A percentile compares a stretch with the other conserved stretches of the same genome.
Conservation (phyloP, 1,140 invertebrate species). For the Musca vetustissima region DNA sequence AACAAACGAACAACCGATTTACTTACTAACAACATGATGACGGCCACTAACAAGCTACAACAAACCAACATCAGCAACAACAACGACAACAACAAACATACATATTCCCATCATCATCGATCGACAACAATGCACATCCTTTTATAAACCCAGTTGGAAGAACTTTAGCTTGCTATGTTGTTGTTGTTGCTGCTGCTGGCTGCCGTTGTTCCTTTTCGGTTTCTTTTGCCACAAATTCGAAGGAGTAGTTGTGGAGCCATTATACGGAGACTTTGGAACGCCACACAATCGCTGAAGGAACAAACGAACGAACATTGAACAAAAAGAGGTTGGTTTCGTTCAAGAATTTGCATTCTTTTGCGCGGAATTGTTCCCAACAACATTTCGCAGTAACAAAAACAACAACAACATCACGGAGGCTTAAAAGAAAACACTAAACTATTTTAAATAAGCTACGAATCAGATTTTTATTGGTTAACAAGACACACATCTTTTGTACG, state of each 20-base stretch:
- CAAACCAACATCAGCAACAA: background rate
- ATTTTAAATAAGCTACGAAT: too few relatives aligned
- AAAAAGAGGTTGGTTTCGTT: background rate
- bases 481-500: too few relatives aligned
- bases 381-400: background rate
- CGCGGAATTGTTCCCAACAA: background rate
- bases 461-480: too few relatives aligned
- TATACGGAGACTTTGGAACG: background rate
- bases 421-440: background rate
- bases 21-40: background rate
- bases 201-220: too few relatives aligned
- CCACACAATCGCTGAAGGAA: too few relatives aligned
- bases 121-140: background rate
- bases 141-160: background rate
- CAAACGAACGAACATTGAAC: too few relatives aligned
- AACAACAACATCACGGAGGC: background rate
- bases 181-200: too few relatives aligned
- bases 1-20: background rate
- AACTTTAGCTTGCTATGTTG: too few relatives aligned
- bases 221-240: background rate
- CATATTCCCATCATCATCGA: background rate
- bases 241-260: slow-evolving; percentile 12
- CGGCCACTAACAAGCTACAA: background rate
- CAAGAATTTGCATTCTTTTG: background rate
- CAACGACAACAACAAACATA: background rate